These are phyloP conservation scores for Agriopis aurantiaria DNA, from an alignment of 2,888 invertebrate genomes.

Conservation along the genomic window DNA sequence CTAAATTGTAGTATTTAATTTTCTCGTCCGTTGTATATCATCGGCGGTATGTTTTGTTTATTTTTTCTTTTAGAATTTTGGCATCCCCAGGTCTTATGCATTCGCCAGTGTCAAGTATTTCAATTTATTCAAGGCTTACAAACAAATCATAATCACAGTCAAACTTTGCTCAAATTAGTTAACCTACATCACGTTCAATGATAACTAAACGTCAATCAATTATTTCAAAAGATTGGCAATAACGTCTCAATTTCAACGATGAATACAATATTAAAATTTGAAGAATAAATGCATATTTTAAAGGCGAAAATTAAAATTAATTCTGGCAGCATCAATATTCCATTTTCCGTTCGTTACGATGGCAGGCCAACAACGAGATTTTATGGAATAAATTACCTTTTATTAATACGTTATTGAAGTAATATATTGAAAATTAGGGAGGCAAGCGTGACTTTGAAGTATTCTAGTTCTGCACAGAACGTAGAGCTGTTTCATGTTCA, in stretches of 20 bases:
- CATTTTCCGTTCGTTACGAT: conserved; percentile 68
- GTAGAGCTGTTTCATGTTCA: too few relatives aligned
- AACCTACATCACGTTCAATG: neutral
- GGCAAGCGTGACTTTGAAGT: neutral
- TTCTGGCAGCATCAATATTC: conserved; percentile 76
- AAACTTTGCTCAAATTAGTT: too few relatives aligned
- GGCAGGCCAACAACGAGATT: conserved; percentile 73
- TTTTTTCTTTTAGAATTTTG: too few relatives aligned
- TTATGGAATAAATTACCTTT: conserved; percentile 82
- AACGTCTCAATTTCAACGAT: conserved; percentile 29
- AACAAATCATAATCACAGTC: too few relatives aligned
- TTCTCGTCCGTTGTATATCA: too few relatives aligned
- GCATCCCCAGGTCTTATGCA: too few relatives aligned
- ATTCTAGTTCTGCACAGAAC: neutral
- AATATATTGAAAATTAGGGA: conserved; percentile 41
- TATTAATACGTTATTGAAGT: conserved; percentile 61
- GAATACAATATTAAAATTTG: conserved; percentile 30
- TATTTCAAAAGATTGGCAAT: conserved; percentile 9
- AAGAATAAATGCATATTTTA: conserved; percentile 47
- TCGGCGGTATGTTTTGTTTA: too few relatives aligned
- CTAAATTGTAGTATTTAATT: too few relatives aligned
- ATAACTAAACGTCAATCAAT: conserved; percentile 11
- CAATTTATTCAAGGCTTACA: too few relatives aligned
- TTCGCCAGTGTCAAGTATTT: too few relatives aligned
- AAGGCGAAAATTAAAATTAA: conserved; percentile 68